These are phyloP conservation scores for Steinernema carpocapsae DNA, from an alignment of 2,888 invertebrate species.

Conservation along the genomic window DNA sequence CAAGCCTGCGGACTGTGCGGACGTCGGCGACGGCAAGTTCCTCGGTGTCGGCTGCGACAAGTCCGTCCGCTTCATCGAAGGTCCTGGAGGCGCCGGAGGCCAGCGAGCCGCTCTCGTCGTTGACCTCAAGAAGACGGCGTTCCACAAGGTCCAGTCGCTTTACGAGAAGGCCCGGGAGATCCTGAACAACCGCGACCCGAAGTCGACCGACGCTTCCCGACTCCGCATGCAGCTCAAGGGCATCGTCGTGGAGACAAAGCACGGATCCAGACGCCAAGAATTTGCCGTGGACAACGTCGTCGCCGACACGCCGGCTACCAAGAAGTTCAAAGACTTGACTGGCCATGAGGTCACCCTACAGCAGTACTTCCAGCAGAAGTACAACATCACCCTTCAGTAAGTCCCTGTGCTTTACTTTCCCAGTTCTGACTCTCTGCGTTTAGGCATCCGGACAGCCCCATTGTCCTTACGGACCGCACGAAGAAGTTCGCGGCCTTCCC, in stretches of 20 bases:
- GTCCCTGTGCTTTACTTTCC: neutral
- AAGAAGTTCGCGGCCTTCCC: constrained; percentile 33
- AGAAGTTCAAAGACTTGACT: constrained; percentile 27
- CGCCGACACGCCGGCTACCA: constrained; percentile 20
- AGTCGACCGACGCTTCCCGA: neutral
- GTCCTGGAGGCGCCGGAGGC: constrained; percentile 42
- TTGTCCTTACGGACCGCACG: constrained; percentile 20
- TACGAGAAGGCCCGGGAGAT: constrained; percentile 38
- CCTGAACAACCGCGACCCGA: constrained; percentile 32
- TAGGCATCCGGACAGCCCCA: constrained; percentile 32
- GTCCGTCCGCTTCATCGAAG: constrained; percentile 41
- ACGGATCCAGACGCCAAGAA: neutral
- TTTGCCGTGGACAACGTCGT: constrained; percentile 34
- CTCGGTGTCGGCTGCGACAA: constrained; percentile 42
- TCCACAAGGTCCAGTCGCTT: constrained; percentile 27
- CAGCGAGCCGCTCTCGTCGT: constrained; percentile 42
- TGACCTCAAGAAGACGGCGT: constrained; percentile 41
- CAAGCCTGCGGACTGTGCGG: neutral
- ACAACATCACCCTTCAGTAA: constrained; percentile 42
- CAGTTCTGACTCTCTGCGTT: neutral
- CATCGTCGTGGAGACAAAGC: neutral
- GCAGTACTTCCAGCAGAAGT: constrained; percentile 45
- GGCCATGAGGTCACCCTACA: constrained; percentile 39
- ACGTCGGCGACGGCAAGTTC: neutral
- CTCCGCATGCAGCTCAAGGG: constrained; percentile 38